These are phyloP conservation scores for Bradynema listronoti DNA, from an alignment of 1,140 invertebrate genomes.

Conservation along the genomic window DNA sequence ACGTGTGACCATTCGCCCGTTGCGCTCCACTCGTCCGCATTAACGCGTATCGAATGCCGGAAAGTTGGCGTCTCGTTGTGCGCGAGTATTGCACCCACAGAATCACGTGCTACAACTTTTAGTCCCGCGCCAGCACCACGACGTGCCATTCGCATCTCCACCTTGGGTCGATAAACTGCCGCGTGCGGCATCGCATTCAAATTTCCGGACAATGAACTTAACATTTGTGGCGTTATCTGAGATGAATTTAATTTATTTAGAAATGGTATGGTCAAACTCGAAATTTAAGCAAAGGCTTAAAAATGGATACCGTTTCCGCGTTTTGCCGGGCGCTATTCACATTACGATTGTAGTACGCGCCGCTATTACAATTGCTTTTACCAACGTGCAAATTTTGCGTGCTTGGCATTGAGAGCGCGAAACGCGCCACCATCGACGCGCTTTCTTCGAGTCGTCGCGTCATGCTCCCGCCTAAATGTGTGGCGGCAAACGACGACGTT, in stretches of 20 bases:
- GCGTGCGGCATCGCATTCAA: neutral
- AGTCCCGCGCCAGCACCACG: neutral
- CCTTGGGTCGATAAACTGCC: conserved; percentile 3
- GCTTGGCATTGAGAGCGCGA: too few species aligned
- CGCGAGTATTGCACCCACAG: neutral
- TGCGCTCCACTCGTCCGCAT: too few species aligned
- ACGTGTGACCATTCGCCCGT: too few species aligned
- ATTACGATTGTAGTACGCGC: neutral
- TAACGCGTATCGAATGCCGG: conserved; percentile 24
- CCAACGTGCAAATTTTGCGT: too few species aligned
- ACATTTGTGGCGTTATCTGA: neutral
- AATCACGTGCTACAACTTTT: neutral
- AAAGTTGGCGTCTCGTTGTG: neutral
- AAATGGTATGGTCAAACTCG: neutral
- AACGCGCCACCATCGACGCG: too few species aligned
- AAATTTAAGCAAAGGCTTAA: too few species aligned
- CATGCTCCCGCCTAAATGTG: too few species aligned
- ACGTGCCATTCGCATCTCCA: neutral
- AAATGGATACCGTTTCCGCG: too few species aligned
- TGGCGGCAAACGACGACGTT: too few species aligned
- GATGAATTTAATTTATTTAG: neutral
- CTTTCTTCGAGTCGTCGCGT: too few species aligned
- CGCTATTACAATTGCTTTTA: neutral
- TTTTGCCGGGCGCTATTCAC: neutral
- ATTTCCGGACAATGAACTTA: neutral